Evolutionary conservation across 2,113 vertebrate genomes (phyloP), one percentile per base, ranked within the genome.

Genomic region (Brachyhypopomus gauderio): DNA sequence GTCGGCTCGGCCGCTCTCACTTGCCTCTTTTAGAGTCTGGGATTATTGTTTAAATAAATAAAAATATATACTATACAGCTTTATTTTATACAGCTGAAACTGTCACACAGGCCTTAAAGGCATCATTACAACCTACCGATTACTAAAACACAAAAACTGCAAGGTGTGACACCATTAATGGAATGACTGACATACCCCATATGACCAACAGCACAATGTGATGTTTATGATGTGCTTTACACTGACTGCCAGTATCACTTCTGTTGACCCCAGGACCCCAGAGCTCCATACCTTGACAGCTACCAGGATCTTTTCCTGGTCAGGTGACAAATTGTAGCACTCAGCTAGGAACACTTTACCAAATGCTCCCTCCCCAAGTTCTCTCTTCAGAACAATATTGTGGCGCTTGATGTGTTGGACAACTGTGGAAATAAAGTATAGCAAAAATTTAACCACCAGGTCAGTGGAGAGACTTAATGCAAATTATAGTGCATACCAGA

Each of bases 391-490:
- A 52, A 98, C 95, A 0, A 99, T 99, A 89, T 99, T 98, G 89
- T 98, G 97, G 66, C 97, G 94, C 87, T 99, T 99, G 91, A 99
- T 99, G 90, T 99, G 97, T 85, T 98, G 97, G 84, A 99, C 98
- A 88, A 98, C 98, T 99, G 91, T 48, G 89, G 90, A 87, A 89
- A 93, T 58, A 86, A 55, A 90, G 12, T 12, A 52, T 11, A 52
- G 12, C 5, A 86, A 78, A 38, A 85, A 78, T 58, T 71, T 1
- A 72, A 23, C 27, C 36, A 59, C 41, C 64, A 55, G 16, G 3
- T 45, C 16, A 75, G 48, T 71, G 22, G 45, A 17, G 16, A 7
- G 19, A 56, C 7, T 30, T 17, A n/a, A 56, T 38, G 55, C 56
- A 75, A 59, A 59, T 38, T 36, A 36, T 27, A 75, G 72, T 25